These are phyloP conservation scores for Fissipunctia ypsillon DNA, from an alignment of 2,888 invertebrate species.

Conservation along the genomic window DNA sequence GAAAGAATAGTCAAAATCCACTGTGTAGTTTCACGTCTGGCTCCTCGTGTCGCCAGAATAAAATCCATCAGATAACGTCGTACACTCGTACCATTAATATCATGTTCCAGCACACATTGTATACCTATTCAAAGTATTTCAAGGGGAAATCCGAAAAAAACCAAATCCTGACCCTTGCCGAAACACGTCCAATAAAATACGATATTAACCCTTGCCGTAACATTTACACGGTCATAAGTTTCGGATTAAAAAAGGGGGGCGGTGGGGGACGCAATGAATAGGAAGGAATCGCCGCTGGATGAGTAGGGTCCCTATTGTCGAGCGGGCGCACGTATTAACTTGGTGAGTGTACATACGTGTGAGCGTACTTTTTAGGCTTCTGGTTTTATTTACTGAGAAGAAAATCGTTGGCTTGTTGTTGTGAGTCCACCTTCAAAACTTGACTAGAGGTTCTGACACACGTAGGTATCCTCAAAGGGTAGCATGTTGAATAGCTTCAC, in stretches of 20 bases:
- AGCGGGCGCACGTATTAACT: conserved; percentile 66
- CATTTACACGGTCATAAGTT: conserved; percentile 87
- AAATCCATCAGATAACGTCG: conserved; percentile 27
- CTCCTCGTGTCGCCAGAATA: background rate
- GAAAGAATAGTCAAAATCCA: background rate
- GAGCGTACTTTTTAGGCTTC: background rate
- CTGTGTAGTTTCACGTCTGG: background rate
- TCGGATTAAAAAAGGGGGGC: conserved; percentile 84
- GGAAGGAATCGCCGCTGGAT: conserved; percentile 74
- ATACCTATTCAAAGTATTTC: conserved; percentile 64
- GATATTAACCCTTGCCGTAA: conserved; percentile 84
- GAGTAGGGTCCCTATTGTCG: conserved; percentile 78
- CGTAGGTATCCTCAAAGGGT: too few species aligned
- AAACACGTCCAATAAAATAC: conserved; percentile 83
- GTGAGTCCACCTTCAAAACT: background rate
- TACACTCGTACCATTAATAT: conserved; percentile 52
- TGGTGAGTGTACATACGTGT: conserved; percentile 60
- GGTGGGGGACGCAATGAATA: conserved; percentile 73
- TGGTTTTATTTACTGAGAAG: background rate
- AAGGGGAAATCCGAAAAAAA: conserved; percentile 68
- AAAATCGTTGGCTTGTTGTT: background rate
- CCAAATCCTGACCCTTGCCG: conserved; percentile 66
- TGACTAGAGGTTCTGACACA: background rate
- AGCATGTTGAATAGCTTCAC: too few species aligned
- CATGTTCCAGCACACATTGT: conserved; percentile 58